Evolutionary conservation across 2,888 invertebrate species (phyloP).

Genomic region (Diachrysia chrysitis): DNA sequence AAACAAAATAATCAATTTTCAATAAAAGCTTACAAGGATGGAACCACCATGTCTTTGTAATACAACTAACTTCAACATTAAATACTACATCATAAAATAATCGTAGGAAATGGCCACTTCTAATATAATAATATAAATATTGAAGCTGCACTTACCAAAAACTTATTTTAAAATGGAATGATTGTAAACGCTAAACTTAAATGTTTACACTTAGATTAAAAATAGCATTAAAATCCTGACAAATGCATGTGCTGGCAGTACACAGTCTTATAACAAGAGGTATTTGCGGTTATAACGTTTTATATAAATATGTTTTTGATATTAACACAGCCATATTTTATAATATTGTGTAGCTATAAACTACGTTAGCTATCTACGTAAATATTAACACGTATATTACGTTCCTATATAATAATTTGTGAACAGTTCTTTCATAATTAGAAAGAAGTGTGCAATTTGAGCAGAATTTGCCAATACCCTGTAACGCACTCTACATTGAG

Average conservation of each 20-base stretch:
- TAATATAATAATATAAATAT: conserved; percentile 51
- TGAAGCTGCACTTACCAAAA: conserved; percentile 56
- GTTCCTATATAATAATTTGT: conserved; percentile 65
- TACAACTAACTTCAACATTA: conserved; percentile 41
- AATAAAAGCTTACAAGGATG: conserved; percentile 53
- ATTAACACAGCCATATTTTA: conserved; percentile 87
- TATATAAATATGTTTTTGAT: conserved; percentile 85
- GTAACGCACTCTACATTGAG: conserved; percentile 59
- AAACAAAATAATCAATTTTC: conserved; percentile 53
- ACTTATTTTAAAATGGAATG: conserved; percentile 61
- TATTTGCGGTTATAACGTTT: conserved; percentile 83
- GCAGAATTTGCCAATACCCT: conserved; percentile 76
- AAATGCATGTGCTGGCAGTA: conserved; percentile 75
- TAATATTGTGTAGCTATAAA: conserved; percentile 66
- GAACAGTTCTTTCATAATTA: conserved; percentile 63
- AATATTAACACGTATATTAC: conserved; percentile 56
- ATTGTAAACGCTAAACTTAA: conserved; percentile 51
- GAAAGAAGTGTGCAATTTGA: conserved; percentile 71
- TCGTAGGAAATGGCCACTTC: conserved; percentile 63
- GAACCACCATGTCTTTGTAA: conserved; percentile 39
- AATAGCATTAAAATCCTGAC: conserved; percentile 57
- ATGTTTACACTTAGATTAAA: conserved; percentile 50
- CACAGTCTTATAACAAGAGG: conserved; percentile 85
- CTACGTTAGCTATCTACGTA: conserved; percentile 66
- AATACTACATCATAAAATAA: conserved; percentile 49